phyloP scores from a whole-genome alignment of 2,888 invertebrate species.

The Eupelmus urozonus region DNA sequence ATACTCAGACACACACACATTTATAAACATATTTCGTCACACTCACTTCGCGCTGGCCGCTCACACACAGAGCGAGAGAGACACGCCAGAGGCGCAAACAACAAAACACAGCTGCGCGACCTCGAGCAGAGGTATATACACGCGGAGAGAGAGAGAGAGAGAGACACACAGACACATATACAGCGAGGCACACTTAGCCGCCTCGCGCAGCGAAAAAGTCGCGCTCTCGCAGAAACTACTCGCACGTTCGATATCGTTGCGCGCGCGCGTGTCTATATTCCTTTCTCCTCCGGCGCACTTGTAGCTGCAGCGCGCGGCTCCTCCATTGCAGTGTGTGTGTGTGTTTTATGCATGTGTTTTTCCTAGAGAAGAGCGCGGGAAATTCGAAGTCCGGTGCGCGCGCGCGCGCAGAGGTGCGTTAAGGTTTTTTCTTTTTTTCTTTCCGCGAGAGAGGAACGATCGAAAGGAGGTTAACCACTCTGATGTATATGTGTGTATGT shows the following conservation, averaged over 20 bases:
- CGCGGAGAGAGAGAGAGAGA: no score
- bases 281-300: neutral
- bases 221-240: neutral
- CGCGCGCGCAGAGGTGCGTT: neutral
- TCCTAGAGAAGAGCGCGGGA: constrained; percentile 35
- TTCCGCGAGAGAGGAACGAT: constrained; percentile 18
- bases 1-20: neutral
- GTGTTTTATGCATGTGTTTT: neutral
- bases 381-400: constrained; percentile 18
- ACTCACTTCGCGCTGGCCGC: constrained; percentile 10
- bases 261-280: neutral
- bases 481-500: no score
- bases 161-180: no score
- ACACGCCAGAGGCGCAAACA: neutral
- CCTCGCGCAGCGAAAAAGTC: no score
- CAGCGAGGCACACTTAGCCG: no score
- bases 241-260: constrained; percentile 1
- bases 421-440: neutral
- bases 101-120: constrained; percentile 52
- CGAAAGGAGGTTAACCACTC: constrained; percentile 55
- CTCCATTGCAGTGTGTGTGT: no score
- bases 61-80: neutral
- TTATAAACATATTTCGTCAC: constrained; percentile 33
- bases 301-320: neutral
- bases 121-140: constrained; percentile 6